Percentiles rank a stretch among this genome's conserved stretches.
These are phyloP conservation scores for Habroteleia sp. DNA, from an alignment of 2,888 invertebrate species.

Conservation along the genomic window DNA sequence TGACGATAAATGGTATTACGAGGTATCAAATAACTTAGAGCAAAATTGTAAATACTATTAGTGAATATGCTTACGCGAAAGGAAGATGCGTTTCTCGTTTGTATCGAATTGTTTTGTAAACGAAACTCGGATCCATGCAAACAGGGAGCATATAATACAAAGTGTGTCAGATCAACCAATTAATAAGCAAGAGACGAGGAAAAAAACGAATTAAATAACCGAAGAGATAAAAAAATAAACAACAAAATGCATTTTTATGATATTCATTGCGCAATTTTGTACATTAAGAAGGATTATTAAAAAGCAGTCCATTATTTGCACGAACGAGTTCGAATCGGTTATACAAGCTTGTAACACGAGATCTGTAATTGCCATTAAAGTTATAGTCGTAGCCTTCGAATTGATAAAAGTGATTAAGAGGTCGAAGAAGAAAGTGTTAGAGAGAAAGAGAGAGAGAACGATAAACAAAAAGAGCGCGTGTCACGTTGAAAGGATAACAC, in stretches of 20 bases:
- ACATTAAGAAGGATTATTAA: slow-evolving; percentile 16
- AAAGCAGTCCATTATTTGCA: slow-evolving; percentile 40
- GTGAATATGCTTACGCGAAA: slow-evolving; percentile 16
- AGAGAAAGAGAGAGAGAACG: slow-evolving; percentile 1
- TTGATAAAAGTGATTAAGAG: slow-evolving; percentile 40
- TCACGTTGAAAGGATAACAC: slow-evolving; percentile 3
- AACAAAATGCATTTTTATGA: slow-evolving; percentile 45
- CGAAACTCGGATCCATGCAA: slow-evolving; percentile 9
- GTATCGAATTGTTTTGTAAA: slow-evolving; percentile 22
- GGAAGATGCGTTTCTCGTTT: slow-evolving; percentile 12
- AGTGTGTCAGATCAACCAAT: neutral
- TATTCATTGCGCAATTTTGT: slow-evolving; percentile 42
- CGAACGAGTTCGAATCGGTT: slow-evolving; percentile 44
- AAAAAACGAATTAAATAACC: neutral
- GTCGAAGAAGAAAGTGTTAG: slow-evolving; percentile 5
- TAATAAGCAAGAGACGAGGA: neutral
- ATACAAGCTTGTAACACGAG: slow-evolving; percentile 48
- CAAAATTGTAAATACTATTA: slow-evolving; percentile 19
- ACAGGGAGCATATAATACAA: neutral
- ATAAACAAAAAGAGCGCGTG: neutral
- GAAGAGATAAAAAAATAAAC: neutral
- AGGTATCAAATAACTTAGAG: slow-evolving; percentile 2
- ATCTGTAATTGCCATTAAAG: slow-evolving; percentile 52
- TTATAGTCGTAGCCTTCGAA: slow-evolving; percentile 53
- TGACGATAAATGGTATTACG: slow-evolving; percentile 12